A percentile compares a stretch with the other conserved stretches of the same genome.
Evolutionary conservation across 2,113 vertebrate genomes (phyloP).

Genomic region (Salvelinus fontinalis): DNA sequence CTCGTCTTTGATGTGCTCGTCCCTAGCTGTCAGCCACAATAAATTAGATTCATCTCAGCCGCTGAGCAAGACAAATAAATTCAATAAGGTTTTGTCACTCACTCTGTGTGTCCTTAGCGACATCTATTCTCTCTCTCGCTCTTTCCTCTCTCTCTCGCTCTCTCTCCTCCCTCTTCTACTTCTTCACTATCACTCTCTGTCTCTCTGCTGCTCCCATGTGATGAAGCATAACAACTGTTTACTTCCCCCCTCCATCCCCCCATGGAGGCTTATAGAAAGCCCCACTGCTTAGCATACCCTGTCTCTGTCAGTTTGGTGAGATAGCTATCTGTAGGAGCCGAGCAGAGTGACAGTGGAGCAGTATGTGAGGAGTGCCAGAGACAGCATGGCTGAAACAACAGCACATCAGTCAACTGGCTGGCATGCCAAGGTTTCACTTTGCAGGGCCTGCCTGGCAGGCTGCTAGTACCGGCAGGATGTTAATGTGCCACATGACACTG

Average conservation of each 20-base stretch:
- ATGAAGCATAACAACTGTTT: neutral
- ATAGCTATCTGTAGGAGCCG: too few relatives aligned
- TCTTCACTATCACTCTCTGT: neutral
- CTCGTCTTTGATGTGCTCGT: slow-evolving; percentile 59
- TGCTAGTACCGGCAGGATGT: slow-evolving; percentile 11
- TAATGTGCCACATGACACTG: slow-evolving; percentile 25
- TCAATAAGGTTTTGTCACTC: slow-evolving; percentile 75
- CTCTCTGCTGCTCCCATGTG: neutral
- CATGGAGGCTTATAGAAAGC: slow-evolving; percentile 24
- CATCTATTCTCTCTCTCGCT: slow-evolving; percentile 33
- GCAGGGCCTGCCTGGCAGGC: neutral
- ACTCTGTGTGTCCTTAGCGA: slow-evolving; percentile 28
- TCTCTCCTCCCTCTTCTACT: slow-evolving; percentile 12
- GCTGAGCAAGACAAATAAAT: slow-evolving; percentile 71
- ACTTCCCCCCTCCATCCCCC: neutral
- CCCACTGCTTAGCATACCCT: too few relatives aligned
- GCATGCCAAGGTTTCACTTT: neutral
- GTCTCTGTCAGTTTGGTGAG: too few relatives aligned
- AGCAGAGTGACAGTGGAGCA: too few relatives aligned
- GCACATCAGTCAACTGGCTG: neutral
- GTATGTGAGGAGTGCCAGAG: too few relatives aligned
- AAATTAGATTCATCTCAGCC: slow-evolving; percentile 73
- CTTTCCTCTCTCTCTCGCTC: too few relatives aligned
- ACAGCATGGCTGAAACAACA: neutral
- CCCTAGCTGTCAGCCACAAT: slow-evolving; percentile 57